These are phyloP conservation scores for Tillus elongatus DNA, from an alignment of 2,888 invertebrate species.

Conservation along the genomic window DNA sequence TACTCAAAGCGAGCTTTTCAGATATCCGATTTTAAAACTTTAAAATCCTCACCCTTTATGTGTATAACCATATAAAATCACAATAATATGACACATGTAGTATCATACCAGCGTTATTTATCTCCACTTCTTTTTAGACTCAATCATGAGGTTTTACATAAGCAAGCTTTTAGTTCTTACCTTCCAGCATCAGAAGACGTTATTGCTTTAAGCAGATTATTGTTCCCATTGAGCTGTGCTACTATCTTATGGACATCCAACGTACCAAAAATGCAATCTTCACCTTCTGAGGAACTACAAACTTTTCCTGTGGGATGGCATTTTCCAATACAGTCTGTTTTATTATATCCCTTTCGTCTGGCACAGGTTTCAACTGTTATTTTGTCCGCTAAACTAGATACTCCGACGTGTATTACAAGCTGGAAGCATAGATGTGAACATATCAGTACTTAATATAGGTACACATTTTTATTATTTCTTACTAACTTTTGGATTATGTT, in stretches of 20 bases:
- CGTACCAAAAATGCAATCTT: constrained; percentile 17
- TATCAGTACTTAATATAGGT: too few relatives aligned
- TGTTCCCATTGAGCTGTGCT: background rate
- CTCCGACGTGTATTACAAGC: constrained; percentile 76
- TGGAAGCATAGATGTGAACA: constrained; percentile 38
- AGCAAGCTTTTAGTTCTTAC: constrained; percentile 37
- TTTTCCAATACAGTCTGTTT: constrained; percentile 48
- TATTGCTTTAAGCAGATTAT: background rate
- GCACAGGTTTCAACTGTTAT: constrained; percentile 64
- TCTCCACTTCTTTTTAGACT: background rate
- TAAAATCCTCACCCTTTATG: too few relatives aligned
- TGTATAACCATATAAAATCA: too few relatives aligned
- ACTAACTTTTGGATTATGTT: constrained; percentile 59
- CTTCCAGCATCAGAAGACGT: constrained; percentile 50
- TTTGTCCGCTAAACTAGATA: constrained; percentile 51
- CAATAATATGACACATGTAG: too few relatives aligned
- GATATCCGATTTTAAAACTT: too few relatives aligned
- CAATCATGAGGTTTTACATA: background rate
- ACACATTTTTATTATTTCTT: background rate
- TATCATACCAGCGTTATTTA: too few relatives aligned
- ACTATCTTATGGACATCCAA: background rate
- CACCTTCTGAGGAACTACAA: constrained; percentile 26
- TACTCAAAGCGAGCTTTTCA: too few relatives aligned
- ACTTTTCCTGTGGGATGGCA: constrained; percentile 42
- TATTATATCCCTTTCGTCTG: constrained; percentile 50